These are phyloP conservation scores for Silurus lanzhouensis DNA, from an alignment of 2,797 vertebrate species.

Conservation along the genomic window DNA sequence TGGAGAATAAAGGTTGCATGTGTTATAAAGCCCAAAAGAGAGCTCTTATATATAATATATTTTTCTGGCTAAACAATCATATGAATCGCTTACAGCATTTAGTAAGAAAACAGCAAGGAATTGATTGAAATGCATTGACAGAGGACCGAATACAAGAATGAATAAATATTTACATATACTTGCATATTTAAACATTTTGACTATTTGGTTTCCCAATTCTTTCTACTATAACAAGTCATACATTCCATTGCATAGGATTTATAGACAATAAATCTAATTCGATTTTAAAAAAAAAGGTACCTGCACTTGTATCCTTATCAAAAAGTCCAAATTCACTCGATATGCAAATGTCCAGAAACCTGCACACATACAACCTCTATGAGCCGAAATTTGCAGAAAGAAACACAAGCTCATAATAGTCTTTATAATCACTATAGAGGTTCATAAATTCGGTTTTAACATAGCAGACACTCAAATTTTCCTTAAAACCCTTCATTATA, in stretches of 20 bases:
- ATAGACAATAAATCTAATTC: neutral
- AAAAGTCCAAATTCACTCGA: neutral
- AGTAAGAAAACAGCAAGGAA: neutral
- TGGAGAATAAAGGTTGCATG: neutral
- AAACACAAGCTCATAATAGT: neutral
- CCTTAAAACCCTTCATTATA: neutral
- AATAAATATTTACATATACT: neutral
- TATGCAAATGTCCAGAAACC: neutral
- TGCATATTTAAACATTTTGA: slow-evolving; percentile 5
- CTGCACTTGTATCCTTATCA: neutral
- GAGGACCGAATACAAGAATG: too few relatives aligned
- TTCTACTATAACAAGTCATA: neutral
- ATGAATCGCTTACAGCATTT: neutral
- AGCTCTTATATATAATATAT: neutral
- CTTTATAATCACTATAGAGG: too few relatives aligned
- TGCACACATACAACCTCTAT: neutral
- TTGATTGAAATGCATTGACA: neutral
- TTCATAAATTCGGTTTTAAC: neutral
- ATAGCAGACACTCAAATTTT: neutral
- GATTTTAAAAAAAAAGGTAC: neutral
- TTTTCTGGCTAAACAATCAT: neutral
- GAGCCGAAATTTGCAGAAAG: neutral
- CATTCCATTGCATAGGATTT: neutral
- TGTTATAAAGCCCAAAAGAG: neutral
- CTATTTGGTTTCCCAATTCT: neutral